Base-by-base conservation (phyloP, 2,797 vertebrate species). In the Brachymystax lenok region DNA sequence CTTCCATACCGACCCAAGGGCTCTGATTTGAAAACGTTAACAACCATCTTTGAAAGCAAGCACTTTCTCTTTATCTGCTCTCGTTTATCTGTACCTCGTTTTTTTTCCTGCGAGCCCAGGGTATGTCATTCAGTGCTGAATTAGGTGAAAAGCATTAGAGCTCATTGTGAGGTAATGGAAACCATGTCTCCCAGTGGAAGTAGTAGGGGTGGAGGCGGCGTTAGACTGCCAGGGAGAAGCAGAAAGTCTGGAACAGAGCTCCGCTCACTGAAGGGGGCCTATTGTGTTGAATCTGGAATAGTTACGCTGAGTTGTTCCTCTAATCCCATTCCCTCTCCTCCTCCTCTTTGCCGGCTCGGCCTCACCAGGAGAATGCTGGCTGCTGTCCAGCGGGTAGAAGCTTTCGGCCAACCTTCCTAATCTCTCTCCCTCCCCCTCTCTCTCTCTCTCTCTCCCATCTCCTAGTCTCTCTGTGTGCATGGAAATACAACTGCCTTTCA, bases 301-400 rank as follows among this genome's bases (percentile, higher is more conserved):
- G 80, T 74, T 74, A 76, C 66, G 74, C 70, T 51, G 73, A 77
- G 40, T 66, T 77, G 40, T 76, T 33, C 33, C 61, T 64, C 51
- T 76, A 69, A 68, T 68, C 27, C 19, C 14, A 5, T 17, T 13
- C 16, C 2, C 40, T 40, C 76, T 24, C 30, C 8, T 46, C 51
- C n/a, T 24, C 5, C 71, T 67, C 27, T 28, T 3, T 68, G 59
- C 16, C 10, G 35, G 40, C 76, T 78, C 5, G 5, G n/a, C 13
- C 5, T 59, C 40, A 78, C 79, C 74, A 82, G 77, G 76, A 74
- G 68, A 79, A 51, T 1, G 2, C 76, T 86, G 82, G 84, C 78
- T 5, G 77, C 16, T 69, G 28, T 82, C 87, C 86, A 88, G 76
- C 68, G 73, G 78, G 79, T 82, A 83, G 87, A 84, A 88, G 80